Conservation (phyloP, 2,797 vertebrate genomes). For the Sebastiscus albofasciatus region DNA sequence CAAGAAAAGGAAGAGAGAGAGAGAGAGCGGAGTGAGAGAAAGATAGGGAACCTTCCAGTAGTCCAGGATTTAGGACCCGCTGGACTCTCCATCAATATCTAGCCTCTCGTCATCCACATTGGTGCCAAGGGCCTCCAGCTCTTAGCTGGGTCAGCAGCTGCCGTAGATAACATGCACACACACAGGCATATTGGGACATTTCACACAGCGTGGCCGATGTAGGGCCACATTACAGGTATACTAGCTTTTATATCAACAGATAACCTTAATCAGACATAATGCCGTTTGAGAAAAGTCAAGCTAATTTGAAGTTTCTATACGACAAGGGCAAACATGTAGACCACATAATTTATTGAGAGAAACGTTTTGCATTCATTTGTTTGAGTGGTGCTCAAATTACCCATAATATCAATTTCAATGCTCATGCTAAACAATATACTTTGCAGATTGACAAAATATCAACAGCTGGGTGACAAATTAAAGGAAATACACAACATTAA, state of each 20-base stretch:
- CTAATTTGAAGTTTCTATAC: conserved; percentile 9
- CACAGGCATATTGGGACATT: conserved; percentile 95
- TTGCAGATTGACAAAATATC: conserved; percentile 12
- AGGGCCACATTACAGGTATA: conserved; percentile 70
- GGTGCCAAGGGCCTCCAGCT: conserved; percentile 95
- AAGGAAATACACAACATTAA: conserved; percentile 38
- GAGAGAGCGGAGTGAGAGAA: conserved; percentile 83
- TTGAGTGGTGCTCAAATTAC: neutral
- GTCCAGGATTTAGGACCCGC: conserved; percentile 97
- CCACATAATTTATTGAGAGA: neutral
- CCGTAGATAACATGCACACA: conserved; percentile 98
- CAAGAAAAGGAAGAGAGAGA: conserved; percentile 67
- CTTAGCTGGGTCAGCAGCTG: conserved; percentile 97
- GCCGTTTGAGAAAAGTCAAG: conserved; percentile 11
- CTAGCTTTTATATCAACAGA: conserved; percentile 57
- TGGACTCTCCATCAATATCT: conserved; percentile 96
- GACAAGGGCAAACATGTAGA: conserved; percentile 21
- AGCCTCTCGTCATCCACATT: conserved; percentile 95
- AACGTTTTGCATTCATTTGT: neutral
- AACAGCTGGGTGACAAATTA: conserved; percentile 45
- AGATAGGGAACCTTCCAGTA: conserved; percentile 96
- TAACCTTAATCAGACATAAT: conserved; percentile 33
- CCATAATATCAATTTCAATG: neutral
- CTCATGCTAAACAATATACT: neutral
- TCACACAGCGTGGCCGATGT: conserved; percentile 88